Evolutionary conservation across 2,113 vertebrate species (phyloP).

Genomic region (Poeciliopsis prolifica): DNA sequence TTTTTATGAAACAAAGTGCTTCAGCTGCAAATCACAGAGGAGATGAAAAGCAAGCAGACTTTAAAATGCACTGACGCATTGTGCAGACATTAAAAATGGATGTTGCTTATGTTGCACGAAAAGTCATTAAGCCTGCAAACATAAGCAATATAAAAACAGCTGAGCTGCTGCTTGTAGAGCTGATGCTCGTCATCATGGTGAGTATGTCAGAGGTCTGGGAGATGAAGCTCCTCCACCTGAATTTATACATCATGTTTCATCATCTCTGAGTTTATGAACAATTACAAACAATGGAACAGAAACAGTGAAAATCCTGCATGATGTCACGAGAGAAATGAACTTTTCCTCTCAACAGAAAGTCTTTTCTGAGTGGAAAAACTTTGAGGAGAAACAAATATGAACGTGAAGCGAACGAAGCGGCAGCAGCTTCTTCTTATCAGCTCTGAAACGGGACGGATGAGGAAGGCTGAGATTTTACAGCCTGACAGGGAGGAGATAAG

Average conservation of each 20-base stretch:
- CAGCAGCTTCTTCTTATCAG: conserved; percentile 36
- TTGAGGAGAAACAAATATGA: neutral
- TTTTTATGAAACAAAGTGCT: neutral
- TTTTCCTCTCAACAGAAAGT: neutral
- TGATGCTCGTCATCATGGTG: neutral
- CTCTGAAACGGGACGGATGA: conserved; percentile 27
- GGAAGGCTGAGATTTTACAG: conserved; percentile 23
- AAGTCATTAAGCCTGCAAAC: neutral
- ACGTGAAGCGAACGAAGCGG: neutral
- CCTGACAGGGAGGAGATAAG: conserved; percentile 18
- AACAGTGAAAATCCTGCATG: too few relatives aligned
- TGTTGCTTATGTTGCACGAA: neutral
- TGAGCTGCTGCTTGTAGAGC: neutral
- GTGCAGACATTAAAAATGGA: neutral
- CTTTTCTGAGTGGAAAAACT: too few relatives aligned
- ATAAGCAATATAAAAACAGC: neutral
- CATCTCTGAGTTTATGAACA: too few relatives aligned
- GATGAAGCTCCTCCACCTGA: neutral
- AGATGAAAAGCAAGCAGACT: neutral
- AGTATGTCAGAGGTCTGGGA: neutral
- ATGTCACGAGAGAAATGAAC: neutral
- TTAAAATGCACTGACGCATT: neutral
- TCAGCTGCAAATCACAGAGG: neutral
- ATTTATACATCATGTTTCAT: too few relatives aligned
- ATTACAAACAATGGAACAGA: too few relatives aligned